phyloP scores from a whole-genome alignment of 2,113 vertebrate genomes.

The Tragelaphus buxtoni region DNA sequence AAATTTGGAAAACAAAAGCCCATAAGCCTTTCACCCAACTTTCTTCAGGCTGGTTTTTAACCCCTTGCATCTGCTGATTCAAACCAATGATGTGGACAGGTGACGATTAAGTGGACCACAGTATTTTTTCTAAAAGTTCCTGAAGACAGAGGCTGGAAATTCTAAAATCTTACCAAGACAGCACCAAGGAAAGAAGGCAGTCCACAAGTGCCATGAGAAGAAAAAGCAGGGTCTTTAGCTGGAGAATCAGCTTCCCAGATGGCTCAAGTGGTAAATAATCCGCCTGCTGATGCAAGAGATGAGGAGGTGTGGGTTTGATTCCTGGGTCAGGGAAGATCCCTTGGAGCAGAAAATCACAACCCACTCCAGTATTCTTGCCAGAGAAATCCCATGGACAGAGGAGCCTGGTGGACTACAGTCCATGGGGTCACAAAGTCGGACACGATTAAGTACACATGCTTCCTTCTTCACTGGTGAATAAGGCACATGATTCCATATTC shows the following conservation, averaged over 20 bases:
- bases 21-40: not conserved
- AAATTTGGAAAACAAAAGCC: not conserved
- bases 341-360: not conserved
- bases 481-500: fast-evolving
- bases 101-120: not conserved
- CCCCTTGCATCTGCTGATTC: not conserved
- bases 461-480: not conserved
- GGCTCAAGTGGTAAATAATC: not conserved
- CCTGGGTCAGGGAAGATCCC: not conserved
- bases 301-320: not conserved
- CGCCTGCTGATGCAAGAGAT: not conserved
- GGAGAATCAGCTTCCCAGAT: not conserved
- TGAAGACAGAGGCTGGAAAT: not conserved
- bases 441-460: not conserved
- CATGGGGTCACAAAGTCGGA: not conserved
- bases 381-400: not conserved
- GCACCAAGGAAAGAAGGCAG: not conserved
- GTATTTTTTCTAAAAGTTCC: not conserved
- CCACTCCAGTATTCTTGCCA: not conserved
- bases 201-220: not conserved
- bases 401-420: not conserved
- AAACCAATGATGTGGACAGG: not conserved
- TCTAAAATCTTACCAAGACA: not conserved
- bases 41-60: not conserved
- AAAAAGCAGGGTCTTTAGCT: not conserved